Evolutionary conservation across 2,888 invertebrate genomes (phyloP), one percentile per base, ranked within the genome.

Genomic region (Limenitis arthemis): DNA sequence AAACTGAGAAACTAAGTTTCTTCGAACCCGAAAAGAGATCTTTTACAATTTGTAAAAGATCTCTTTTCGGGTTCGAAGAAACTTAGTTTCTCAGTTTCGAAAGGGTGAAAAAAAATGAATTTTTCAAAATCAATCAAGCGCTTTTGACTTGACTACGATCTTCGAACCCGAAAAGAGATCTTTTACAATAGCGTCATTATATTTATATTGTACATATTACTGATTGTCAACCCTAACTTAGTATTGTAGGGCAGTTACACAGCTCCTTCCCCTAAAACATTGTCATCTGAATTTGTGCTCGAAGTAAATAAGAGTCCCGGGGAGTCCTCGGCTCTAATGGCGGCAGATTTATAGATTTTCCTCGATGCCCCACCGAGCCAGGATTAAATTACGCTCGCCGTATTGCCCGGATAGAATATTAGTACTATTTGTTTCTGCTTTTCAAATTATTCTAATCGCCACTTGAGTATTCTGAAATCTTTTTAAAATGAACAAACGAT

Each of bases 261-360:
- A 73, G 75, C 77, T 77, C 78, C 81, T 84, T 85, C 84, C 85
- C 86, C 85, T 81, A 85, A 84, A 86, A 86, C 86, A 86, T 86
- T 86, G 86, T 86, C 86, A 86, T 86, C 86, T 85, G 83, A 86
- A 85, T 85, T 86, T 82, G 85, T 83, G 85, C 83, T 76, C 83
- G 82, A 74, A 84, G 85, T 85, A 85, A 86, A 85, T 86, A 86
- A 84, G 84, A 85, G 80, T 85, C 82, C 82, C 71, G 81, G 84
- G 84, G 84, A 82, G 83, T 77, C 72, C 69, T 65, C 61, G 66
- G 63, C 69, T 77, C 77, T 85, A 86, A 86, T 86, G 85, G 85
- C 80, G 83, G 85, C 82, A 86, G 85, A 86, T 86, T 86, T 86
- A 86, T 86, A 86, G 85, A 86, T 86, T 86, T 85, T 81, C 82